Conservation (phyloP, 2,888 invertebrate genomes). For the Entomobrya multifasciata region DNA sequence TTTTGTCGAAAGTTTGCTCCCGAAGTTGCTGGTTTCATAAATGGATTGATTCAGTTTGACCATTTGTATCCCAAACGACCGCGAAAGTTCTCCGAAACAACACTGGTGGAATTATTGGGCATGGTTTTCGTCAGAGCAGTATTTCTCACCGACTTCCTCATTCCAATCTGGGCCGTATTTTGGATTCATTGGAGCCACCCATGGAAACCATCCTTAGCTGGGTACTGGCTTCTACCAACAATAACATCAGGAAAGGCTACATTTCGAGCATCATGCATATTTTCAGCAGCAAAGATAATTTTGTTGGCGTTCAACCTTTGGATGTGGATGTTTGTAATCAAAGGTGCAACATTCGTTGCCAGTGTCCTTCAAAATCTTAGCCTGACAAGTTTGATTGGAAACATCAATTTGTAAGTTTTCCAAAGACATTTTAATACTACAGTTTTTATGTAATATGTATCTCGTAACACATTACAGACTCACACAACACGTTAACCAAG, state of each 20-base stretch:
- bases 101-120: not conserved
- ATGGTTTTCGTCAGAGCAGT: not conserved
- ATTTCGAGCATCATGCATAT: not conserved
- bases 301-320: not conserved
- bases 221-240: not conserved
- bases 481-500: no score
- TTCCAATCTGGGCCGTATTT: not conserved
- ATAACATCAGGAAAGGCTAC: no score
- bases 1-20: not conserved
- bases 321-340: not conserved
- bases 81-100: not conserved
- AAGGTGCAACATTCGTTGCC: not conserved
- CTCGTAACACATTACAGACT: no score
- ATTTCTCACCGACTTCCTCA: not conserved
- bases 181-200: not conserved
- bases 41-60: constrained; percentile 20
- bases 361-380: not conserved
- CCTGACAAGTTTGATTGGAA: not conserved
- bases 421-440: no score
- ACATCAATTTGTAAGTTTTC: no score
- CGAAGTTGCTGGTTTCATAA: not conserved
- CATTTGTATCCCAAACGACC: not conserved
- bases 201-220: not conserved
- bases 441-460: no score
- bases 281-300: not conserved